Evolutionary conservation across 2,888 invertebrate species (phyloP).

Genomic region (Brachypalpus laphriformis): DNA sequence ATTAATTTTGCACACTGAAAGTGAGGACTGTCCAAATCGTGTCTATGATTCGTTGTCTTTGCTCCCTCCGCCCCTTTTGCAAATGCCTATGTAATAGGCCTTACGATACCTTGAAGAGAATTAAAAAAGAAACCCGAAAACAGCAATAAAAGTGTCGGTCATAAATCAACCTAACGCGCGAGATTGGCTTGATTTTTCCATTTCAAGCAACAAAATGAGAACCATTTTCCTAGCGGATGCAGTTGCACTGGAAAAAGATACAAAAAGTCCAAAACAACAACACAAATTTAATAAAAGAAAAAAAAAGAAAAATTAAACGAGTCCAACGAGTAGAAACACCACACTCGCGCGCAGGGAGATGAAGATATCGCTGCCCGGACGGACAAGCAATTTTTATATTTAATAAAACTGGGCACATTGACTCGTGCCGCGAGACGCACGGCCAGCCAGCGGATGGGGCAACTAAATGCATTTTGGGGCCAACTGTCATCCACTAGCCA

Average conservation of each 20-base stretch:
- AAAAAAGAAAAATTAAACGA: slow-evolving; percentile 29
- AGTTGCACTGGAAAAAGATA: slow-evolving; percentile 45
- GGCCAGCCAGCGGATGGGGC: slow-evolving; percentile 26
- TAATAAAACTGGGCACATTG: slow-evolving; percentile 64
- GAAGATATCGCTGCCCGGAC: slow-evolving; percentile 6
- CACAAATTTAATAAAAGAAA: neutral
- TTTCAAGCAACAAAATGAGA: slow-evolving; percentile 62
- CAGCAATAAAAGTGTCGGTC: slow-evolving; percentile 64
- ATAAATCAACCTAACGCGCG: slow-evolving; percentile 63
- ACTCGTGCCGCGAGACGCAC: slow-evolving; percentile 58
- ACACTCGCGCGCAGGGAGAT: slow-evolving; percentile 2
- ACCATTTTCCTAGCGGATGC: slow-evolving; percentile 67
- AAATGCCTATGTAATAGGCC: neutral
- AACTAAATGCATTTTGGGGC: slow-evolving; percentile 69
- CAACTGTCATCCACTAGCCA: slow-evolving; percentile 66
- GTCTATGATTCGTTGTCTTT: no score
- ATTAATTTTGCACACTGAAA: no score
- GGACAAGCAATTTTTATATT: slow-evolving; percentile 63
- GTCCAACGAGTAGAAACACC: slow-evolving; percentile 31
- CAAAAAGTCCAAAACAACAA: no score
- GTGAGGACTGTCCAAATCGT: no score
- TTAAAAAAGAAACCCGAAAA: slow-evolving; percentile 1
- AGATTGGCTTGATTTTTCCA: slow-evolving; percentile 69
- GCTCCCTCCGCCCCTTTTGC: neutral
- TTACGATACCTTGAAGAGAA: neutral